Conservation (phyloP, 2,113 vertebrate genomes). For the Rhinoptilus africanus region DNA sequence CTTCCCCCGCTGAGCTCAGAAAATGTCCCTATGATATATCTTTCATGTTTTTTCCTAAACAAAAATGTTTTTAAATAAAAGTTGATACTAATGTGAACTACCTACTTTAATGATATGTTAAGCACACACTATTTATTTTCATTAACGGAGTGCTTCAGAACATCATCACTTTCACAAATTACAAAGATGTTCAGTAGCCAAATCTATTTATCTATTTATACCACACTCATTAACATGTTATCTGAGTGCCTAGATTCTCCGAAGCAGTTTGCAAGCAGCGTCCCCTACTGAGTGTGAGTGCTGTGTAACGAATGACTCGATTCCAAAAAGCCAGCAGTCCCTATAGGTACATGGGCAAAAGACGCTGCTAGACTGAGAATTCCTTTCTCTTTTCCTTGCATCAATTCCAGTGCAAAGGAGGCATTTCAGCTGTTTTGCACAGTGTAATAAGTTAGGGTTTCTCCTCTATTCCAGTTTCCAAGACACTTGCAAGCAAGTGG, state of each 20-base stretch:
- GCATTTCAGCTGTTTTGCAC: background rate
- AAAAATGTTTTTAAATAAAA: conserved; percentile 40
- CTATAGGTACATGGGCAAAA: background rate
- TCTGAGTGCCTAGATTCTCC: background rate
- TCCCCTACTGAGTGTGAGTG: background rate
- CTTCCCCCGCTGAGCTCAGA: background rate
- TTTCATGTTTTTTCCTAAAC: conserved; percentile 33
- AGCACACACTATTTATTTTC: conserved; percentile 23
- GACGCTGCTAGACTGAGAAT: background rate
- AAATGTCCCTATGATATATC: background rate
- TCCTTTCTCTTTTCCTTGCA: background rate
- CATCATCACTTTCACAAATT: conserved; percentile 19
- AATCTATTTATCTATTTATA: conserved; percentile 47
- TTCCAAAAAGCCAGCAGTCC: background rate
- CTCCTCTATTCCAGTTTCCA: background rate
- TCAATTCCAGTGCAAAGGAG: background rate
- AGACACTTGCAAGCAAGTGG: background rate
- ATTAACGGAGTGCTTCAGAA: conserved; percentile 10
- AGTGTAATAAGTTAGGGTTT: background rate
- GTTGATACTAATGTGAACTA: conserved; percentile 3
- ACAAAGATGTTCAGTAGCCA: conserved; percentile 26
- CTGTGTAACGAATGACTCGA: background rate
- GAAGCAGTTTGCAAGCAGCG: conserved; percentile 26
- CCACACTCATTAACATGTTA: background rate
- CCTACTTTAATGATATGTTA: conserved; percentile 33